A percentile compares a stretch with the other conserved stretches of the same genome.
phyloP scores from a whole-genome alignment of 2,797 vertebrate species.

The Lindbergichthys nudifrons region DNA sequence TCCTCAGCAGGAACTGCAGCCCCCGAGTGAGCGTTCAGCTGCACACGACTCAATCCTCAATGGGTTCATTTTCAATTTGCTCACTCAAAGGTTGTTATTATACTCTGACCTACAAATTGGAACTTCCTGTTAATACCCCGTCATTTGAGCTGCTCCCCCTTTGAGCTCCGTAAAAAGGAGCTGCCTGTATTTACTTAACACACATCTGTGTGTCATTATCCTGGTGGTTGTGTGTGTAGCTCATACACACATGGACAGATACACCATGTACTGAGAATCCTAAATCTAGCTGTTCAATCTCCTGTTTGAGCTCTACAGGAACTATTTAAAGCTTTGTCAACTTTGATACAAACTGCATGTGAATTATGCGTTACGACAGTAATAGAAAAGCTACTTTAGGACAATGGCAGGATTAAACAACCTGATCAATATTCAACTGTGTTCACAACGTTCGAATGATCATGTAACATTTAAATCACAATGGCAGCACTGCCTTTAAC shows the following conservation, averaged over 20 bases:
- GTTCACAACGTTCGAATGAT: constrained; percentile 38
- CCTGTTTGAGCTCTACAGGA: constrained; percentile 51
- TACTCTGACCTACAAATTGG: constrained; percentile 88
- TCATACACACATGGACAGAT: constrained; percentile 20
- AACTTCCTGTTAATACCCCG: constrained; percentile 85
- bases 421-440: constrained; percentile 53
- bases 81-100: constrained; percentile 88
- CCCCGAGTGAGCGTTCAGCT: constrained; percentile 75
- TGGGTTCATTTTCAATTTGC: constrained; percentile 88
- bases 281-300: constrained; percentile 44
- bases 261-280: constrained; percentile 30
- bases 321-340: constrained; percentile 59
- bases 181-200: constrained; percentile 86
- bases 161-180: constrained; percentile 74
- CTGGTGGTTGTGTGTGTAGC: constrained; percentile 26
- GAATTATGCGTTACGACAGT: constrained; percentile 43
- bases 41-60: constrained; percentile 81
- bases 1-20: constrained; percentile 73
- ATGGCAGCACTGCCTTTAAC: constrained; percentile 31
- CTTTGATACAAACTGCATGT: constrained; percentile 45
- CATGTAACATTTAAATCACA: constrained; percentile 32
- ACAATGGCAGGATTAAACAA: constrained; percentile 51
- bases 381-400: constrained; percentile 46
- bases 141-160: constrained; percentile 81
- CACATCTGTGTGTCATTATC: constrained; percentile 85